Evolutionary conservation across 2,888 invertebrate species (phyloP), one percentile per base, ranked within the genome.

Genomic region (Ernsta delagoae): DNA sequence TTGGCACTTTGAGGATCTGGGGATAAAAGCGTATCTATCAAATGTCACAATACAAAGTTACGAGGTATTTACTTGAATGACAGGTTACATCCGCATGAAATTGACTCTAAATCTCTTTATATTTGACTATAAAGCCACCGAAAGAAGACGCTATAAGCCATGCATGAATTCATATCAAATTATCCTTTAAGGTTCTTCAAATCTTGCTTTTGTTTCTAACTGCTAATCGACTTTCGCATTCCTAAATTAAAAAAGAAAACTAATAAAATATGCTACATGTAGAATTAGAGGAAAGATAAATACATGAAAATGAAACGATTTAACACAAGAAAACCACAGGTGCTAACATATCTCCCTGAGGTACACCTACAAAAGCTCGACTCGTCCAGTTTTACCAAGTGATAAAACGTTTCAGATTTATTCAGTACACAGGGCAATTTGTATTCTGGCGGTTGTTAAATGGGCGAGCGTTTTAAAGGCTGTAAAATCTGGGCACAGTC

Each of bases 381-480:
- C 78, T 78, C 77, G 74, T 77, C 75, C 74, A 71, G 75, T 68
- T 82, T 84, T 79, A 79, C 77, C 77, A 81, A 82, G 88, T 89
- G 90, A 90, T 90, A 89, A 87, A 89, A 85, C 80, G 85, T 75
- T 71, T 66, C 76, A 85, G 86, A 91, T 91, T 91, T 90, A 91
- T 90, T 80, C 78, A 70, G 76, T 74, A 76, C 84, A 77, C 81
- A 78, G 75, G 70, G 78, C 80, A 86, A 89, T 90, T 89, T 84
- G 83, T 90, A 87, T 83, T 74, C 77, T 81, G 76, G 85, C 74
- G 83, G 82, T 79, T 83, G 85, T 82, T 86, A 86, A 88, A 85
- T 83, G 86, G 83, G 75, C 73, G 75, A 76, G 73, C 78, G 80
- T 77, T 84, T 84, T 79, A 87, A 87, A 84, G 81, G 81, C 79